Evolutionary conservation across 2,113 vertebrate species (phyloP), one percentile per base, ranked within the genome.

Genomic region (Martes martes): DNA sequence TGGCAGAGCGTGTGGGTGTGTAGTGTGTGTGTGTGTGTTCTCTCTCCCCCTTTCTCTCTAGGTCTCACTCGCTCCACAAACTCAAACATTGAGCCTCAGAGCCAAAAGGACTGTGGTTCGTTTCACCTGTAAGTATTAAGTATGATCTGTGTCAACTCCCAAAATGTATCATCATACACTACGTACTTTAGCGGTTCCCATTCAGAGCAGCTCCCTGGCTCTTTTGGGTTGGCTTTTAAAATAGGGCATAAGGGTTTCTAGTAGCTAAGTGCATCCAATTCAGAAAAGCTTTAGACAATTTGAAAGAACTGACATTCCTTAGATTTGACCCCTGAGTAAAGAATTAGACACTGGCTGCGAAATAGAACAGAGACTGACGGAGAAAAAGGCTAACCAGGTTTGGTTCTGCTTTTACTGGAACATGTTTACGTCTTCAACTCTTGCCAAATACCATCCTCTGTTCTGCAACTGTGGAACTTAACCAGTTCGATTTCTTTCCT

Each of bases 271-370:
- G 65, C 36, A 83, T 45, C 89, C 82, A 82, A 76, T 24, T 91
- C 61, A 86, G 31, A 89, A 93, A 94, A 59, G 79, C 59, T 89
- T 83, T n/a, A 65, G 57, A 95, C 21, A 57, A 81, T 71, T 2
- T 76, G 7, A 89, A 94, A 94, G 88, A 59, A 47, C 73, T 67
- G 28, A n/a, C 63, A 86, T 89, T 89, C 59, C 93, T 91, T 47
- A 78, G 42, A 95, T 52, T 50, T 69, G 93, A 93, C 11, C 42
- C 28, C 36, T 26, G 3, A 97, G 23, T 69, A 45, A 80, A 92
- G 71, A 85, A 78, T 78, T 52, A 71, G 88, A 52, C 42, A 81
- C 8, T 76, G n/a, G 76, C 50, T 82, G 24, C 47, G 47, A 96
- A 89, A 61, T 39, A 16, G 16, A 96, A 84, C 11, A 16, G 50